A percentile compares a stretch with the other conserved stretches of the same genome.
These are phyloP conservation scores for Eurytoma adleriae DNA, from an alignment of 2,888 invertebrate genomes.

Conservation along the genomic window DNA sequence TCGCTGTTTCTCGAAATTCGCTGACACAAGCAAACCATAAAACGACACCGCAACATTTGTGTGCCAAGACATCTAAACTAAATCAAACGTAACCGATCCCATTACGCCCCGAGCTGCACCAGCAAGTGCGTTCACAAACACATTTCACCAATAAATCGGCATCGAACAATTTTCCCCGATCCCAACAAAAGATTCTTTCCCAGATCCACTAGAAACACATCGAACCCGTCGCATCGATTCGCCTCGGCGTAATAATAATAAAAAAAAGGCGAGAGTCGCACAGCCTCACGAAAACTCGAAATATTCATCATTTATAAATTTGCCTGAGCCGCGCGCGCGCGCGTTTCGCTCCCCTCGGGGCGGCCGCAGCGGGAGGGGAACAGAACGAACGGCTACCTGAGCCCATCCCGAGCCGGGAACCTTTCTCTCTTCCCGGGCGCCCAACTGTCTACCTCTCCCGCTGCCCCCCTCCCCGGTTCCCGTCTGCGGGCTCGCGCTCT, in stretches of 20 bases:
- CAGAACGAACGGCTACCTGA: slow-evolving; percentile 60
- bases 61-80: too few species aligned
- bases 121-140: slow-evolving; percentile 1
- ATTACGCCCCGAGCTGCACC: background rate
- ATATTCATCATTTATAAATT: slow-evolving; percentile 56
- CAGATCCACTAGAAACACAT: slow-evolving; percentile 4
- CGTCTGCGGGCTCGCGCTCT: slow-evolving; percentile 23
- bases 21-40: background rate
- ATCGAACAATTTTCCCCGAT: background rate
- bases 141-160: slow-evolving; percentile 57
- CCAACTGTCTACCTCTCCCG: slow-evolving; percentile 66
- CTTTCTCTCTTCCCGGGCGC: slow-evolving; percentile 64
- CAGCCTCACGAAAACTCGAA: slow-evolving; percentile 14
- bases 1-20: too few species aligned
- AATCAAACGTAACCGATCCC: too few species aligned
- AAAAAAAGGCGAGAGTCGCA: slow-evolving; percentile 2
- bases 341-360: slow-evolving; percentile 41
- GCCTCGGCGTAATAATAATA: background rate
- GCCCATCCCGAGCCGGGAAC: slow-evolving; percentile 58
- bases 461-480: slow-evolving; percentile 37
- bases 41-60: too few species aligned
- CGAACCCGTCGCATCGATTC: slow-evolving; percentile 33
- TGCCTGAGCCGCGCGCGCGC: slow-evolving; percentile 8
- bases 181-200: background rate
- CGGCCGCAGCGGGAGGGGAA: slow-evolving; percentile 24